Base-by-base conservation (phyloP, 2,888 invertebrate genomes). In the Lordiphosa fenestrarum region DNA sequence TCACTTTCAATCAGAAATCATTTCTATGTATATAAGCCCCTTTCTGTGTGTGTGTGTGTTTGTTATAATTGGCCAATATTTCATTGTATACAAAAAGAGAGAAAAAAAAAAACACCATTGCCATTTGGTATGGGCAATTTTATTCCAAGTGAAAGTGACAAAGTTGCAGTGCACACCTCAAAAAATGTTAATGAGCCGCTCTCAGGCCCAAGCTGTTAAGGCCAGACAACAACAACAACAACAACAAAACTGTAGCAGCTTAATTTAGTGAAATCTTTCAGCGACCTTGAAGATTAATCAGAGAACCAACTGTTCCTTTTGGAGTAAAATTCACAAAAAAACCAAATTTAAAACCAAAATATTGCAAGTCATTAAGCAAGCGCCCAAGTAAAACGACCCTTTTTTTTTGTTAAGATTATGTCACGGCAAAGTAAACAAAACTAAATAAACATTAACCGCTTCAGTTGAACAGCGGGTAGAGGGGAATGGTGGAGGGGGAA, bases 71-170 rank as follows among this genome's bases (percentile, higher is more conserved):
- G 76, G 66, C 69, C 60, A 72, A 72, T 64, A 73, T 66, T 70
- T 72, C 72, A 72, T 78, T 76, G 70, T 78, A 53, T 62, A 47
- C 56, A 35, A 36, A 25, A 46, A 38, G 25, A 42, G 39, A 42
- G 42, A 56, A 57, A 47, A 39, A 47, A 56, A 52, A 53, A 47
- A 56, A 52, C 49, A 63, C 75, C 75, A 73, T 65, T 77, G 66
- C 60, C 73, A 73, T 69, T 65, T 66, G 70, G 69, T 71, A 67
- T 72, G 67, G 67, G 64, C 76, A 69, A 69, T 77, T 80, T 80
- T 69, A 71, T 78, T 76, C 69, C 71, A 69, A 81, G 81, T 81
- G 81, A 81, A 81, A 81, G 81, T 81, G 80, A 77, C 80, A 81
- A 81, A 80, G 75, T 72, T 80, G 73, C 71, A 83, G 70, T 77